Evolutionary conservation across 2,888 invertebrate genomes (phyloP).

Genomic region (Metopia argyrocephala): DNA sequence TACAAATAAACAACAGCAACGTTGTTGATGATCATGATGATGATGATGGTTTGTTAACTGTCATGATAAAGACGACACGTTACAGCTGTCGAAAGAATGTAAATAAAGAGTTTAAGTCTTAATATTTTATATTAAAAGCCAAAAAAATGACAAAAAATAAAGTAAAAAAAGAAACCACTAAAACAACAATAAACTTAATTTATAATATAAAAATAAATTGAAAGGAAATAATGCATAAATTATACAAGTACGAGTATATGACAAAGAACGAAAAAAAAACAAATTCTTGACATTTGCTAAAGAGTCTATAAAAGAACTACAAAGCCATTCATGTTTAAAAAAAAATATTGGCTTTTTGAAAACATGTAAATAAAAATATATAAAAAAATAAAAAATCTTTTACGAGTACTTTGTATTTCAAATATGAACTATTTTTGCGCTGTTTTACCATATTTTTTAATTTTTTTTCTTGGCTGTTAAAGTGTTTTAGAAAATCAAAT

Average conservation of each 20-base stretch:
- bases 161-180: background rate
- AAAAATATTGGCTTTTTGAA: too few relatives aligned
- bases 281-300: slow-evolving; percentile 21
- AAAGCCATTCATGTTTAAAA: too few relatives aligned
- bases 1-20: too few relatives aligned
- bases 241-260: too few relatives aligned
- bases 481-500: too few relatives aligned
- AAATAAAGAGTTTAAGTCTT: slow-evolving; percentile 58
- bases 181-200: background rate
- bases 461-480: too few relatives aligned
- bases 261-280: background rate
- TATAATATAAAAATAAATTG: background rate
- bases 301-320: background rate
- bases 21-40: slow-evolving; percentile 24
- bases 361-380: background rate
- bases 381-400: background rate
- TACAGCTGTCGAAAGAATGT: slow-evolving; percentile 66
- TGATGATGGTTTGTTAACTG: slow-evolving; percentile 60
- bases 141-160: too few relatives aligned
- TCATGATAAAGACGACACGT: slow-evolving; percentile 66
- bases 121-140: slow-evolving; percentile 38
- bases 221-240: slow-evolving; percentile 40
- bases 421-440: background rate
- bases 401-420: background rate
- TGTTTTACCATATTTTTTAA: too few relatives aligned